These are phyloP conservation scores for Agrilus mali DNA, from an alignment of 2,888 invertebrate species.

Conservation along the genomic window DNA sequence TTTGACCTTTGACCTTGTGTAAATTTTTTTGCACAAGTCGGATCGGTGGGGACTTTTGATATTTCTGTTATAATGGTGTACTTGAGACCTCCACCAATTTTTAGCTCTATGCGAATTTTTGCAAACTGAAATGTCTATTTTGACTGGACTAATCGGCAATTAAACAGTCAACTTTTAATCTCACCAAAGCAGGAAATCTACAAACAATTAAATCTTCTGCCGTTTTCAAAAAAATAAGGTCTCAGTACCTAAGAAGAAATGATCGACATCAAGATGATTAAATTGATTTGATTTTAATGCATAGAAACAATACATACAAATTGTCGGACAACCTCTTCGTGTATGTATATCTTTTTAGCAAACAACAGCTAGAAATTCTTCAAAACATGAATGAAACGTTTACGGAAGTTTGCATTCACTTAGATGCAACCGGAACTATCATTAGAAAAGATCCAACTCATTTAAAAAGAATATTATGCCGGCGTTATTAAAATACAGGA, in stretches of 20 bases:
- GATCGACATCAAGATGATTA: neutral
- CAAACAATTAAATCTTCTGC: neutral
- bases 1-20: no score
- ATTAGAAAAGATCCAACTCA: neutral
- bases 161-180: neutral
- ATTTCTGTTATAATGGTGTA: no score
- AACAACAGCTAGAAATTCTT: neutral
- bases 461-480: neutral
- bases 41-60: no score
- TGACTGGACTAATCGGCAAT: no score
- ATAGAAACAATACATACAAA: neutral
- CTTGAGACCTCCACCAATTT: no score
- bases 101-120: no score
- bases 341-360: neutral
- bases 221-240: neutral
- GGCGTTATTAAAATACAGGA: neutral
- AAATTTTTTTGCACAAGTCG: no score
- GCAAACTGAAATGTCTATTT: no score
- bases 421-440: neutral
- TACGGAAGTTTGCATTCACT: neutral
- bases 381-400: neutral
- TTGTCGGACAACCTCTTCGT: neutral
- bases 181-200: neutral
- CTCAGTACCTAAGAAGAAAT: neutral
- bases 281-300: conserved; percentile 1